Evolutionary conservation across 2,888 invertebrate genomes (phyloP), one percentile per base, ranked within the genome.

Genomic region (Folsomia candida): DNA sequence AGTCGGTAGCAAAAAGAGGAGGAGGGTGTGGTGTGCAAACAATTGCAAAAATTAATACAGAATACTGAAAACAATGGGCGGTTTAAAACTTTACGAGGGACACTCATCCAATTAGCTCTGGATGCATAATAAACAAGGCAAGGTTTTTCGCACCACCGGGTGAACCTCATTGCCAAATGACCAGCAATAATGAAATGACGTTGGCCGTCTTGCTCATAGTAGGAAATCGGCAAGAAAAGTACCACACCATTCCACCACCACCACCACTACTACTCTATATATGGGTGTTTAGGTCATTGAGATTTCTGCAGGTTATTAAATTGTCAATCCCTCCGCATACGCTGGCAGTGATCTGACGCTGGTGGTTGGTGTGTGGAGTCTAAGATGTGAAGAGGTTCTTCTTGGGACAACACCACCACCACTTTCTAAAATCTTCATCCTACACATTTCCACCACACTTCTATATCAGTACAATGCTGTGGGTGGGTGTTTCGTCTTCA

Each of bases 241-340:
- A 37, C 4, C 37, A 37, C 65, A 69, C n/a, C n/a, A n/a, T n/a
- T n/a, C n/a, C n/a, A n/a, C n/a, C n/a, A n/a, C n/a, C n/a, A n/a
- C n/a, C n/a, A n/a, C n/a, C n/a, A n/a, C n/a, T n/a, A n/a, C n/a
- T n/a, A n/a, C 67, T 74, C 74, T 69, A 67, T 69, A 71, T 54
- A 71, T 67, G 74, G 74, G 67, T 69, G 74, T 74, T 47, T 74
- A 69, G 74, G 74, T 74, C 74, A 71, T 71, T 71, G 74, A 74
- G 74, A 74, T 71, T 71, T 74, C 65, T 54, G 51, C 54, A 65
- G 65, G 54, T 65, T 65, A 54, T 65, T 54, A 54, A 65, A 65
- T 54, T 20, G 54, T 9, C 57, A 54, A 28, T 37, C 14, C 37
- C 37, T 37, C n/a, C n/a, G n/a, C n/a, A n/a, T n/a, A n/a, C n/a